Base-by-base conservation (phyloP, 2,113 vertebrate species). In the Epinephelus lanceolatus region DNA sequence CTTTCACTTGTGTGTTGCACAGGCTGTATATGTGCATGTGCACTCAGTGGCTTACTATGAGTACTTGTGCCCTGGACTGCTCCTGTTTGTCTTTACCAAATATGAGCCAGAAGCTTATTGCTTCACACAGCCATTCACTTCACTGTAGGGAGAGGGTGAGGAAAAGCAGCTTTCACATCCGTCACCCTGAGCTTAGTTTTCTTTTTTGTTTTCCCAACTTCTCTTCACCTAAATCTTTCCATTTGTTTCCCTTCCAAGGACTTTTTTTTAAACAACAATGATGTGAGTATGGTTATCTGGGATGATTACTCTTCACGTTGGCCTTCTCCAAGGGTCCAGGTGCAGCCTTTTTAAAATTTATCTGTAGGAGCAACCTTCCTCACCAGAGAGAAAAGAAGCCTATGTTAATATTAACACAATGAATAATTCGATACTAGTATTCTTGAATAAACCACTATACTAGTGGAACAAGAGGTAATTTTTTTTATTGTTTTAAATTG, bases 171-270 rank as follows among this genome's bases (percentile, higher is more conserved):
- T 45, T 45, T 45, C 9, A 45, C 11, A 45, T 45, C 42, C 42
- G 42, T 45, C 42, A 45, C 9, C 8, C 42, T 45, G 42, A 45
- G 42, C 42, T 45, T 45, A 45, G 59, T 52, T 47, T 19, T 71
- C 21, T 49, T 37, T 3, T 25, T 33, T 59, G 19, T 66, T 59
- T 71, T 62, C 40, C 67, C 49, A n/a, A 18, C 2, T 17, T 53
- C 49, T 71, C 78, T 49, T 47, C 37, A 66, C 56, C 60, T 59
- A 25, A 61, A 80, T 76, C 33, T 59, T 86, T 77, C 77, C 56
- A 83, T 75, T 78, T 80, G 77, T 72, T 80, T 76, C 51, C 42
- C 59, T 65, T 84, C 78, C 78, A 87, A 75, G 77, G 60, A 82
- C 42, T 45, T 45, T 65, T 84, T 84, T 80, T 63, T 55, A 76